Evolutionary conservation across 2,113 vertebrate species (phyloP), one percentile per base, ranked within the genome.

Genomic region (Bubo bubo): DNA sequence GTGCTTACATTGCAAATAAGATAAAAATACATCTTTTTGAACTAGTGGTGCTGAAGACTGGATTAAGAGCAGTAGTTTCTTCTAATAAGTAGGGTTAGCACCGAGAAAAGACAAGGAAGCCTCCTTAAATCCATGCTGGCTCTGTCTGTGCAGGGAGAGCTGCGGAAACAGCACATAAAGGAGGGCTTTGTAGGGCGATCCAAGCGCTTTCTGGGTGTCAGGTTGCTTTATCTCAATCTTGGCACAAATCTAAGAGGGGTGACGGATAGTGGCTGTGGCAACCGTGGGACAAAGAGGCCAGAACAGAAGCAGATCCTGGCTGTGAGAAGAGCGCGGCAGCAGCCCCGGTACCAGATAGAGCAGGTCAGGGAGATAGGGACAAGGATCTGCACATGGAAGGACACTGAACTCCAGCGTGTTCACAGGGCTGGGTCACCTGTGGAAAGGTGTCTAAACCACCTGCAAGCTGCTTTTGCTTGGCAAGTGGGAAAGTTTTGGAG

Each of bases 301-400:
- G 37, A 39, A 34, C 3, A 80, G 88, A 30, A 55, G 70, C 70
- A 55, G 49, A 15, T 8, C n/a, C 49, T 13, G 37, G 47, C 49
- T 50, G 66, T 3, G 49, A 50, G 64, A 19, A 22, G 58, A 91
- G 20, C 1, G 6, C 22, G 39, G 53, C 64, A 50, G 58, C 49
- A 81, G n/a, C 7, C 9, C 28, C 0, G 1, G 8, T 23, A 16
- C 26, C 37, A 20, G 37, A 9, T 0, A 6, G 3, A 27, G 28
- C 26, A 39, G 34, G 14, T 5, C 39, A 62, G 49, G 35, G 60
- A 60, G 19, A 70, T 2, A 34, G 26, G 24, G 43, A 35, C 39
- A 30, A 55, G 28, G 59, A 59, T 15, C 41, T 3, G 19, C 16
- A 5, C 5, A 0, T 3, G 10, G 23, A 39, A 8, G 28, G 22